Conservation (phyloP, 1,140 invertebrate genomes). For the Mya arenaria region DNA sequence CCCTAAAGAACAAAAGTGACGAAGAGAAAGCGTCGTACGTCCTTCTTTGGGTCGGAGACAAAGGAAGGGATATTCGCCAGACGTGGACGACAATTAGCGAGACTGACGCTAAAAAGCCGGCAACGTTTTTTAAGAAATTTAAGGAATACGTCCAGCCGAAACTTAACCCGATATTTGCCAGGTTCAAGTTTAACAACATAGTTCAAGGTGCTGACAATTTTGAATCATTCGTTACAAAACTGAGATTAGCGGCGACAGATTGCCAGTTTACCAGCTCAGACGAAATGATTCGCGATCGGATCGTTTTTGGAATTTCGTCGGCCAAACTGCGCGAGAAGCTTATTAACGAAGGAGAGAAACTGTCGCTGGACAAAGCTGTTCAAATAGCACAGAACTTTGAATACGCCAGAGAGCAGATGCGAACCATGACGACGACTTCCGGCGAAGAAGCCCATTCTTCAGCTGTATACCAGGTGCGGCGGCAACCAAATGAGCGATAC, state of each 20-base stretch:
- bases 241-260: constrained; percentile 24
- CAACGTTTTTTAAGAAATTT: constrained; percentile 36
- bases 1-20: constrained; percentile 51
- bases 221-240: not conserved
- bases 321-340: constrained; percentile 55
- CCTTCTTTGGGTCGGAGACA: constrained; percentile 52
- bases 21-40: constrained; percentile 24
- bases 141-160: constrained; percentile 35
- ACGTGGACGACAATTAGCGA: constrained; percentile 36
- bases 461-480: not conserved
- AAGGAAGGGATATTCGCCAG: constrained; percentile 34
- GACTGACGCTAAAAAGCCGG: constrained; percentile 19
- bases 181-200: constrained; percentile 11
- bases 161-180: constrained; percentile 44
- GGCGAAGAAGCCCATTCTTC: not conserved
- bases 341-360: constrained; percentile 57
- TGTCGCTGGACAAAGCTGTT: constrained; percentile 54
- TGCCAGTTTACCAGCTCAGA: constrained; percentile 41
- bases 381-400: constrained; percentile 50
- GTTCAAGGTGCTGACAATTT: not conserved
- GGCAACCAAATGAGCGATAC: too few species aligned
- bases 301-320: constrained; percentile 55
- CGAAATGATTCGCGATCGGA: constrained; percentile 50
- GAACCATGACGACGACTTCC: constrained; percentile 13
- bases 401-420: constrained; percentile 49